A percentile compares a stretch with the other conserved stretches of the same genome.
phyloP scores from a whole-genome alignment of 2,888 invertebrate genomes.

The Patella ulyssiponensis region DNA sequence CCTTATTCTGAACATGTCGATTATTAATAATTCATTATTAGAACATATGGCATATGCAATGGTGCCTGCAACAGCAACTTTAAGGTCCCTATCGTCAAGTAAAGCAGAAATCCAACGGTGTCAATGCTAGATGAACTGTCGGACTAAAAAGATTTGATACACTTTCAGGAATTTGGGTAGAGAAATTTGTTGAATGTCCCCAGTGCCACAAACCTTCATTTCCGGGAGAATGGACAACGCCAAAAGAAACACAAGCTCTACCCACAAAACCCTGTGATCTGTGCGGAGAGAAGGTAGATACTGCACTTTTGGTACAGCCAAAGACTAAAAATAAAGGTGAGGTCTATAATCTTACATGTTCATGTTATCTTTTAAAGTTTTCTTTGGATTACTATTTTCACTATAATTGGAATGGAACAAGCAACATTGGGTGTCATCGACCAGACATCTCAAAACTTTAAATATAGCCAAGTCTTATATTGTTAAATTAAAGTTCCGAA shows the following conservation, averaged over 20 bases:
- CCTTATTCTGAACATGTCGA: neutral
- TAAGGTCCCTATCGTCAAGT: neutral
- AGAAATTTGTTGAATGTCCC: constrained; percentile 65
- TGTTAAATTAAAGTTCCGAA: too few species aligned
- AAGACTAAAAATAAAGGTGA: constrained; percentile 66
- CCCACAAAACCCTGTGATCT: constrained; percentile 54
- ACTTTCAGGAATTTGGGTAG: constrained; percentile 60
- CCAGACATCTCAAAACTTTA: too few species aligned
- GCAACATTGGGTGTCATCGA: too few species aligned
- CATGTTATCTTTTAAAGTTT: too few species aligned
- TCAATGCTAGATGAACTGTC: too few species aligned
- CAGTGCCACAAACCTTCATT: constrained; percentile 60
- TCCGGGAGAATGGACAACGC: constrained; percentile 70
- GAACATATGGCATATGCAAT: neutral
- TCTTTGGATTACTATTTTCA: too few species aligned
- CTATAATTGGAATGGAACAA: too few species aligned
- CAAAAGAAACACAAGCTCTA: constrained; percentile 65
- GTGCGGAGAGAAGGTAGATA: constrained; percentile 60
- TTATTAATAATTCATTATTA: neutral
- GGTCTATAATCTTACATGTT: neutral
- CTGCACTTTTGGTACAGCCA: constrained; percentile 66
- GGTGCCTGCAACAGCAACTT: neutral
- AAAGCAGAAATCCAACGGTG: neutral
- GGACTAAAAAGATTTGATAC: neutral
- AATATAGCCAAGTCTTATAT: too few species aligned